Evolutionary conservation across 2,797 vertebrate species (phyloP).

Genomic region (Chelon labrosus): DNA sequence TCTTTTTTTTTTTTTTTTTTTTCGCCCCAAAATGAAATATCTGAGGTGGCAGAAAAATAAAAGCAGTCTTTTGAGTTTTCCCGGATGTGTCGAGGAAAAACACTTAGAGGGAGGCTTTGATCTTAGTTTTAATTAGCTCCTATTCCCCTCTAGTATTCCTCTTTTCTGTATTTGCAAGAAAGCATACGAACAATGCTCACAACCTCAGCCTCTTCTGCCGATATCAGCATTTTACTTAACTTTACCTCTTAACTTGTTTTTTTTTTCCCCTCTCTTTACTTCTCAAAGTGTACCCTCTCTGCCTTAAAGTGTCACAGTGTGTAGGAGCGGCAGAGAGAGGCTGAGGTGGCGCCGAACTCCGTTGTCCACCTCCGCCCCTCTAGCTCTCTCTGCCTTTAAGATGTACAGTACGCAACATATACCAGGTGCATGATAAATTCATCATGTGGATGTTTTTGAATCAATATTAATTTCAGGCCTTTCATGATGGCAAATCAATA

Average conservation of each 20-base stretch:
- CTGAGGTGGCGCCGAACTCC: slow-evolving; percentile 8
- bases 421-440: slow-evolving; percentile 65
- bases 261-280: slow-evolving; percentile 65
- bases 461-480: slow-evolving; percentile 79
- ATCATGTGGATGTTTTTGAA: slow-evolving; percentile 75
- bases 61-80: slow-evolving; percentile 83
- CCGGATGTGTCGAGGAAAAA: slow-evolving; percentile 86
- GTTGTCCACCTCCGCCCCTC: slow-evolving; percentile 27
- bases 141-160: slow-evolving; percentile 87
- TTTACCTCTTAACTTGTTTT: slow-evolving; percentile 82
- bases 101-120: slow-evolving; percentile 86
- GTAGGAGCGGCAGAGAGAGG: slow-evolving; percentile 29
- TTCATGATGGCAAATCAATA: slow-evolving; percentile 80
- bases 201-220: slow-evolving; percentile 77
- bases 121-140: slow-evolving; percentile 86
- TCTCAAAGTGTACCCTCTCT: slow-evolving; percentile 71
- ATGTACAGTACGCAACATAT: slow-evolving; percentile 46
- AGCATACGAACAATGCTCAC: slow-evolving; percentile 82
- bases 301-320: slow-evolving; percentile 50
- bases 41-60: slow-evolving; percentile 86
- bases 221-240: slow-evolving; percentile 83
- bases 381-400: slow-evolving; percentile 44
- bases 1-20: slow-evolving; percentile 61
- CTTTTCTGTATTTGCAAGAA: slow-evolving; percentile 85
- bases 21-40: slow-evolving; percentile 75